Evolutionary conservation across 2,797 vertebrate species (phyloP).

Genomic region (Manis javanica): DNA sequence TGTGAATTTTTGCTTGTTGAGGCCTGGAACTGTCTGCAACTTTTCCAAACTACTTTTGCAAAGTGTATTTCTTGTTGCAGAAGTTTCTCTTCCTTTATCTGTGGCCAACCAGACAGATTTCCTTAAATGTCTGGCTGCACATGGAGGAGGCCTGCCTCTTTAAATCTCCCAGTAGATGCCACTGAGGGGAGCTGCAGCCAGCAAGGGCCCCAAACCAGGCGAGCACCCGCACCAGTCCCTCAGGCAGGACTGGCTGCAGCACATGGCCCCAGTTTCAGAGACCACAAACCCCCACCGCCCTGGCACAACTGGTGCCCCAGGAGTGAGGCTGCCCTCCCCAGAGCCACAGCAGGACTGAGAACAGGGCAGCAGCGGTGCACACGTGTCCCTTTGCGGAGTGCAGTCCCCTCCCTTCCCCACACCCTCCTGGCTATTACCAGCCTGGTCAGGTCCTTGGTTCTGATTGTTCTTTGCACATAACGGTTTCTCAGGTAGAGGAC

Average conservation of each 20-base stretch:
- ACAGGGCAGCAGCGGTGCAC: too few relatives aligned
- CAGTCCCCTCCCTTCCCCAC: too few relatives aligned
- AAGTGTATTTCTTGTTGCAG: background rate
- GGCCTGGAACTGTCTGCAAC: background rate
- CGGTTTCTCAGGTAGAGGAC: background rate
- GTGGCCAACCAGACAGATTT: background rate
- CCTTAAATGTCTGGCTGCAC: background rate
- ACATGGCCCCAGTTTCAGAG: too few relatives aligned
- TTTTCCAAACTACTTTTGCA: background rate
- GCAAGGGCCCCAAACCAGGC: background rate
- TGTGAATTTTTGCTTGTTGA: background rate
- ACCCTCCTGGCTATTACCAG: too few relatives aligned
- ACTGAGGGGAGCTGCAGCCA: too few relatives aligned
- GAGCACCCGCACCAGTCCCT: background rate
- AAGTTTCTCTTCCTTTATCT: background rate
- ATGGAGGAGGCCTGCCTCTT: background rate
- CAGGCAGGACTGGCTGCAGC: background rate
- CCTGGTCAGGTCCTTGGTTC: background rate
- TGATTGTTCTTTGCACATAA: background rate
- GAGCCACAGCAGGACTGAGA: too few relatives aligned
- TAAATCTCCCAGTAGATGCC: too few relatives aligned
- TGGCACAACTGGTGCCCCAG: too few relatives aligned
- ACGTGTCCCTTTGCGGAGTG: too few relatives aligned
- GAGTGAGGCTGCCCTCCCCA: too few relatives aligned
- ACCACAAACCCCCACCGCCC: too few relatives aligned